These are phyloP conservation scores for Malurus alboscapulatus DNA, from an alignment of 2,113 vertebrate species.

Conservation along the genomic window DNA sequence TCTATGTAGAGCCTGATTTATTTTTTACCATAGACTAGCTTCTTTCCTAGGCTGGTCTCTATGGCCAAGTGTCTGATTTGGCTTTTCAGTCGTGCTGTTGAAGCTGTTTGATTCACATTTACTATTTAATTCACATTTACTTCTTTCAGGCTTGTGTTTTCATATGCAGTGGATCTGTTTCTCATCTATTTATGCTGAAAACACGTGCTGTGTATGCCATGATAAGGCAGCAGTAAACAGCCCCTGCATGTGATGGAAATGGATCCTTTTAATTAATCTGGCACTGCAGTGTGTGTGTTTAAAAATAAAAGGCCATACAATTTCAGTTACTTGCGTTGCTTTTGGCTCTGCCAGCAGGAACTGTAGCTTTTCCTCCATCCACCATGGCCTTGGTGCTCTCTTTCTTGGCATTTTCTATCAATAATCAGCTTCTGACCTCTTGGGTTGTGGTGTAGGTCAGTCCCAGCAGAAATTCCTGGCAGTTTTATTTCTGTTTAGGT, in stretches of 20 bases:
- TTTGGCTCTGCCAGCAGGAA: background rate
- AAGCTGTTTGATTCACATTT: background rate
- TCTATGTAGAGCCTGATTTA: background rate
- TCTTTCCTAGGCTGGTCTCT: background rate
- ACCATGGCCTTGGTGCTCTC: rapidly evolving
- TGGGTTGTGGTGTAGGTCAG: background rate
- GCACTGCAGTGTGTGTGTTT: background rate
- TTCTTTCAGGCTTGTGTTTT: background rate
- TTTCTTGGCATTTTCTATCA: background rate
- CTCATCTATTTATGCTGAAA: background rate
- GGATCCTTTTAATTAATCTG: slow-evolving; percentile 12
- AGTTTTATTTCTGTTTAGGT: background rate
- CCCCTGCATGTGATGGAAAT: background rate
- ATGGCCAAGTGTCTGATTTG: background rate
- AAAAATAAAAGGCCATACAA: background rate
- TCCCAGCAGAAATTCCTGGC: background rate
- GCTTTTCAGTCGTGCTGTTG: background rate
- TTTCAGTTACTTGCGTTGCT: background rate
- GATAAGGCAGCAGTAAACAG: background rate
- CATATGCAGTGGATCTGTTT: background rate
- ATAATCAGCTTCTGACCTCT: background rate
- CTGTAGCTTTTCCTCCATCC: background rate
- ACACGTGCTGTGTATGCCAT: background rate
- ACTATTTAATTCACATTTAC: background rate
- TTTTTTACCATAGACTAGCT: background rate